Evolutionary conservation across 2,113 vertebrate genomes (phyloP).

Genomic region (Hypocryptadius cinnamomeus): DNA sequence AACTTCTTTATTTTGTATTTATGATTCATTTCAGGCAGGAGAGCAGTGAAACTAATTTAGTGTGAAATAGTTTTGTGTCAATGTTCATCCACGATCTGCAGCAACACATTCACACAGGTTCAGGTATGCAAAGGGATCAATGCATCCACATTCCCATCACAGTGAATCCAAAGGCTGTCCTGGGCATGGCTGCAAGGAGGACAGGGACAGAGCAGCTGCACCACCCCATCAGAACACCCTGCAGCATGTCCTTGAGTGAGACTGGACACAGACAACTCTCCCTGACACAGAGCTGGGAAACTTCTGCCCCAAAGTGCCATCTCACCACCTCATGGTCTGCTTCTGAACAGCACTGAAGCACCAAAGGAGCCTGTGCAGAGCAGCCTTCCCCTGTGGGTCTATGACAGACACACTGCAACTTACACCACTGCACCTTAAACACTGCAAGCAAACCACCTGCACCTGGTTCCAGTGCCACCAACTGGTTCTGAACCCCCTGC

Average conservation of each 20-base stretch:
- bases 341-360: background rate
- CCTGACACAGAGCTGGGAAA: background rate
- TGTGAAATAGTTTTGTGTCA: background rate
- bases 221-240: rapidly evolving
- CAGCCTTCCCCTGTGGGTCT: background rate
- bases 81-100: background rate
- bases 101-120: background rate
- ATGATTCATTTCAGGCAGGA: background rate
- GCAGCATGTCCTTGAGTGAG: background rate
- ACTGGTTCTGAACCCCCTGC: background rate
- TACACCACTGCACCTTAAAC: background rate
- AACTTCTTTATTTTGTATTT: background rate
- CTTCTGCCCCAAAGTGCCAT: background rate
- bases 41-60: background rate
- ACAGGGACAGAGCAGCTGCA: background rate
- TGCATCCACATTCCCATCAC: rapidly evolving
- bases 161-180: background rate
- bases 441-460: background rate
- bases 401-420: background rate
- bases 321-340: background rate
- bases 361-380: background rate
- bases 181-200: background rate
- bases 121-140: background rate
- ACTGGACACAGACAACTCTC: background rate
- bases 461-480: too few relatives aligned